Evolutionary conservation across 2,113 vertebrate species (phyloP).

Genomic region (Carettochelys insculpta): DNA sequence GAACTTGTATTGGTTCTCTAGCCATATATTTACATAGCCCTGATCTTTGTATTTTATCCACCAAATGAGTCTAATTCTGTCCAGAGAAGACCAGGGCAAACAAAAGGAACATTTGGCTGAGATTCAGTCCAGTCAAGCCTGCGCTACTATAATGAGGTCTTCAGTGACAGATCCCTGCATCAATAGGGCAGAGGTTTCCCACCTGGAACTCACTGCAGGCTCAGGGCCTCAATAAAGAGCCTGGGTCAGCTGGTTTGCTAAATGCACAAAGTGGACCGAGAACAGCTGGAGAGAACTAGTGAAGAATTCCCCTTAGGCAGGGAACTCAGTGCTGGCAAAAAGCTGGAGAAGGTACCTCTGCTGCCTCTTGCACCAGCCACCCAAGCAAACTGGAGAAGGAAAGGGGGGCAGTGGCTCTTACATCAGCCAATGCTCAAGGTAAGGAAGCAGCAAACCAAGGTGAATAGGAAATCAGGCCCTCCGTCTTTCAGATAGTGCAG

Average conservation of each 20-base stretch:
- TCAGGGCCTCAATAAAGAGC: background rate
- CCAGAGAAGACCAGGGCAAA: background rate
- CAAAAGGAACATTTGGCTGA: background rate
- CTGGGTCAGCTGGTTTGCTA: background rate
- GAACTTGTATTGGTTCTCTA: background rate
- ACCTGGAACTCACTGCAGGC: background rate
- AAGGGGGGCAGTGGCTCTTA: background rate
- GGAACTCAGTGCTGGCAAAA: background rate
- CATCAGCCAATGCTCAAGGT: background rate
- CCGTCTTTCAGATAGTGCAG: background rate
- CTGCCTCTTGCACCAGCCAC: background rate
- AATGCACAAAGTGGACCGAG: background rate
- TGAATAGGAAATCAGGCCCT: background rate
- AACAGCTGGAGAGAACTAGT: background rate
- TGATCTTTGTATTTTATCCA: background rate
- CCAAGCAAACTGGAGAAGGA: background rate
- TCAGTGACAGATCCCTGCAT: background rate
- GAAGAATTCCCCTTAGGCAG: background rate
- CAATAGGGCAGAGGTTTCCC: background rate
- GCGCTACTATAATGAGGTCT: background rate
- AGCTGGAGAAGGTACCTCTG: background rate
- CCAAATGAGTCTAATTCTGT: background rate
- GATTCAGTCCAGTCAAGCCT: background rate
- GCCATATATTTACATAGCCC: background rate
- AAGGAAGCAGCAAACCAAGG: background rate